Base-by-base conservation (phyloP, 53 echinoderm and acorn worm genomes). In the Hippasteria phrygiana region DNA sequence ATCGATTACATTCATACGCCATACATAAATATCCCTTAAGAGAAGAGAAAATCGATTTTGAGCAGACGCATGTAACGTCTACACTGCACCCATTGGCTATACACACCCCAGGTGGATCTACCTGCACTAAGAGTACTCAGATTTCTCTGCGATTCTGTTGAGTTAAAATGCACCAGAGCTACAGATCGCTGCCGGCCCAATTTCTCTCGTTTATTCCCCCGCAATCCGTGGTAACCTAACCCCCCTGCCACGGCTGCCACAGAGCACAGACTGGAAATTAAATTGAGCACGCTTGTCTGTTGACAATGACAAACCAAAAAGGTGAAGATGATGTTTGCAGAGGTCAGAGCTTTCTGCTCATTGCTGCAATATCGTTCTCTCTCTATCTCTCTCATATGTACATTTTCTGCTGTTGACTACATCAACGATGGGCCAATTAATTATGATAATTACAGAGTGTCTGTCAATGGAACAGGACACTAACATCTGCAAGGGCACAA, bases 1-100 rank as follows among this genome's bases (percentile, higher is more conserved):
- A 78, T 78, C 11, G 55, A 78, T 78, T 78, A 55, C 56, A 56
- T 31, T 11, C 56, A 40, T 27, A 50, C 14, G 50, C 8, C 31
- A 51, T 22, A 56, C 37, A 28, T 14, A 55, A 55, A 55, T 38
- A 78, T 37, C 22, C 55, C 24, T 75, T 75, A 46, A 46, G 75
- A 46, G 50, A 75, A 47, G 4, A 75, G 75, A 75, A 47, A 75
- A 75, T 75, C 50, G 75, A 75, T 75, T 75, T 32, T 0, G 33
- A 31, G 1, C 8, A 17, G 50, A 47, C 22, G 37, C 28, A 22
- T 5, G 70, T 70, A 36, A 33, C 36, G 22, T 74, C 12, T 26
- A 74, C 22, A 24, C 42, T 41, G 26, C 5, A 20, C 24, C 5
- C n/a, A 29, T 29, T 14, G 39, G 39, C 39, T 38, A 41, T 22